Base-by-base conservation (phyloP, 2,797 vertebrate genomes). In the Hylomyscus alleni region DNA sequence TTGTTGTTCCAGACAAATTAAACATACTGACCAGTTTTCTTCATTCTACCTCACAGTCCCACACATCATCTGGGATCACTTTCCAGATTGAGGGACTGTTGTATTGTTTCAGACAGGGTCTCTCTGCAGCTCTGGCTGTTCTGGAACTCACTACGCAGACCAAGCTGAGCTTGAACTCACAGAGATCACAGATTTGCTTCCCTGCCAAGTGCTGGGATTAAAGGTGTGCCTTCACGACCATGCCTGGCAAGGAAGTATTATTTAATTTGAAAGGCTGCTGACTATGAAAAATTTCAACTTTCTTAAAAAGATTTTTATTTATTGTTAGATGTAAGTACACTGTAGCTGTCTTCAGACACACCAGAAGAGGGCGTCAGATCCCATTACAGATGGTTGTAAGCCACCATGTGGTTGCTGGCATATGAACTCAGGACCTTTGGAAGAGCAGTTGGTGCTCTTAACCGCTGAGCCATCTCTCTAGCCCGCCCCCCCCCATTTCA, bases 191-290 rank as follows among this genome's bases (percentile, higher is more conserved):
- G 67, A 72, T 72, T 34, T 72, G 67, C 67, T 37, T 82, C 13
- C 34, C 80, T 82, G 14, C n/a, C 19, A 24, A 58, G 54, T 26
- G 80, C n/a, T 82, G 54, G 22, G n/a, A 83, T 83, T 83, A 83
- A 60, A 22, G 40, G 29, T 14, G 12, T 47, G 12, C 29, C 11
- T 67, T 31, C 1, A 13, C 29, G 8, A 85, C 14, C 29, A 67
- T 7, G 44, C 60, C 44, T 34, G 26, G 40, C 58, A 62, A 84
- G 26, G 81, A 95, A 73, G 44, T 1, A 56, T 84, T 90, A 52
- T 90, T 95, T 90, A 86, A 87, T 54, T 26, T 90, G 92, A 92
- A 89, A 60, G 29, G 14, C 34, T 81, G 34, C 29, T 86, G 40
- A 24, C 13, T 90, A 94, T 65, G 54, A 22, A 44, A 92, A 37